These are phyloP conservation scores for Thumatha senex DNA, from an alignment of 2,888 invertebrate species.

Conservation along the genomic window DNA sequence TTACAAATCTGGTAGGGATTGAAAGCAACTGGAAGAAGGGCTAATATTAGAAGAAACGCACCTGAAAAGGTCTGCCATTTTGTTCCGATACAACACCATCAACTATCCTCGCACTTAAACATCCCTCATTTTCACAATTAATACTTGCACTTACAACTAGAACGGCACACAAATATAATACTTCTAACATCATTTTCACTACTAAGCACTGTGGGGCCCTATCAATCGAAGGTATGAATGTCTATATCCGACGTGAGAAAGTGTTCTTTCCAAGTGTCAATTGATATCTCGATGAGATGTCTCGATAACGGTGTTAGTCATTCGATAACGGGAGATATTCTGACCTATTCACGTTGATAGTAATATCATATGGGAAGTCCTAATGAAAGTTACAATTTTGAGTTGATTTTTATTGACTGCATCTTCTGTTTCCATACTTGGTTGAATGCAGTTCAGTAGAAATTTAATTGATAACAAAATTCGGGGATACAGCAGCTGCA, in stretches of 20 bases:
- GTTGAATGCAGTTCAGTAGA: too few species aligned
- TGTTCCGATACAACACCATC: constrained; percentile 56
- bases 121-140: constrained; percentile 45
- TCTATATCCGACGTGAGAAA: constrained; percentile 41
- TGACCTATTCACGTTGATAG: constrained; percentile 21
- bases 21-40: too few species aligned
- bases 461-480: too few species aligned
- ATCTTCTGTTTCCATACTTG: too few species aligned
- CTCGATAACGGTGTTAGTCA: constrained; percentile 18
- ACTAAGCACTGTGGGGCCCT: not conserved
- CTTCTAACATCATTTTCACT: constrained; percentile 45
- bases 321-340: constrained; percentile 31
- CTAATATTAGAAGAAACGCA: constrained; percentile 27
- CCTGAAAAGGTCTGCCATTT: constrained; percentile 71
- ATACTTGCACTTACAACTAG: constrained; percentile 42
- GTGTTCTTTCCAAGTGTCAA: constrained; percentile 25
- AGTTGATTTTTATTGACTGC: too few species aligned
- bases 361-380: too few species aligned
- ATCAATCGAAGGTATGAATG: not conserved
- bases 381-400: too few species aligned
- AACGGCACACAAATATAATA: constrained; percentile 45
- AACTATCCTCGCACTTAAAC: constrained; percentile 49
- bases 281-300: constrained; percentile 22
- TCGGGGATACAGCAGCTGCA: too few species aligned
- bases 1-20: too few species aligned